Evolutionary conservation across 2,888 invertebrate genomes (phyloP).

Genomic region (Blera fallax): DNA sequence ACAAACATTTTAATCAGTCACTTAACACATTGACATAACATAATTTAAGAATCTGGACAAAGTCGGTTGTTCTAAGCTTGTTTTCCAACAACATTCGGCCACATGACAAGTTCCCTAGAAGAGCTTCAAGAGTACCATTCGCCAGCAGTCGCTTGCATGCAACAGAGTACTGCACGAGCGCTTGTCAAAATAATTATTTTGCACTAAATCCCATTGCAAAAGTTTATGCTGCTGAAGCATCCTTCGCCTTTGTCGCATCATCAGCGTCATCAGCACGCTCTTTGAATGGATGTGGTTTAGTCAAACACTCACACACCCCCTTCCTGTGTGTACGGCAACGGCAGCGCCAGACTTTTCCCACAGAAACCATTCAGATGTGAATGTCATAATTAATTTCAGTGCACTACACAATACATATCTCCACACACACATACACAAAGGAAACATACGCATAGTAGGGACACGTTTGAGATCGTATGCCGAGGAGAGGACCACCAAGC

Average conservation of each 20-base stretch:
- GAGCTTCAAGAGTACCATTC: conserved; percentile 61
- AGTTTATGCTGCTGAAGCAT: conserved; percentile 64
- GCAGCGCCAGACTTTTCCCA: conserved; percentile 39
- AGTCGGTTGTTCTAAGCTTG: conserved; percentile 40
- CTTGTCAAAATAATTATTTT: conserved; percentile 73
- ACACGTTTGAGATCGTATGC: conserved; percentile 24
- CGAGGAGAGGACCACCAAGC: conserved; percentile 40
- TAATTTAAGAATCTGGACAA: conserved; percentile 18
- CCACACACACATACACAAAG: not conserved
- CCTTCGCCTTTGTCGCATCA: conserved; percentile 70
- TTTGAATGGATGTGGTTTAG: conserved; percentile 60
- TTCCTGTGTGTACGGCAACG: no score
- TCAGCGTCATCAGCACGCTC: conserved; percentile 68
- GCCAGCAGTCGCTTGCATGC: conserved; percentile 42
- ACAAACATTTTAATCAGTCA: conserved; percentile 40
- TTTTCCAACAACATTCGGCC: conserved; percentile 33
- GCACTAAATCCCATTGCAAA: conserved; percentile 69
- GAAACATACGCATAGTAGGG: conserved; percentile 1
- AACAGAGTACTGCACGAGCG: conserved; percentile 51
- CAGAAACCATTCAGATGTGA: conserved; percentile 64
- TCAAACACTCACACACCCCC: conserved; percentile 13
- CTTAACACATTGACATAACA: conserved; percentile 55
- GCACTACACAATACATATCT: conserved; percentile 55
- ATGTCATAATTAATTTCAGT: conserved; percentile 72
- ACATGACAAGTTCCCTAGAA: conserved; percentile 45